phyloP scores from a whole-genome alignment of 2,797 vertebrate genomes.

The Peromyscus melanophrys region DNA sequence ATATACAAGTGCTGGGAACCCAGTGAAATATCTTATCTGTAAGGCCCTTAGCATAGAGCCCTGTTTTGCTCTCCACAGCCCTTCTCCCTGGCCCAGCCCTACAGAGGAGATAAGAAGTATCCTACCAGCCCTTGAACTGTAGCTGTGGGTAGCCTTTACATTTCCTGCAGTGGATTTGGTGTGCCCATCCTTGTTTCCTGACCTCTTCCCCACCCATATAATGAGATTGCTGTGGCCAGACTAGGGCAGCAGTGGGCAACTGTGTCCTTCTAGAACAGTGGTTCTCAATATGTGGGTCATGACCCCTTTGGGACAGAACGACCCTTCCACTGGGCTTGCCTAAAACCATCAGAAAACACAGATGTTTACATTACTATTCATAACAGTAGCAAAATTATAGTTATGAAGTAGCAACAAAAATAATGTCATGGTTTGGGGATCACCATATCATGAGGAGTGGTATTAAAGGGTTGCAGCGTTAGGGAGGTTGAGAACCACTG shows the following conservation, averaged over 20 bases:
- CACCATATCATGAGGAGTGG: neutral
- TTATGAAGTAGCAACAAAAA: neutral
- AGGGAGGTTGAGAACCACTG: neutral
- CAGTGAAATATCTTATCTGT: neutral
- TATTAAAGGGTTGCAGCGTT: neutral
- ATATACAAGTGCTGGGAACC: neutral
- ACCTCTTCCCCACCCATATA: neutral
- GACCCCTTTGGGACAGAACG: neutral
- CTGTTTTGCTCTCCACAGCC: neutral
- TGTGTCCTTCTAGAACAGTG: neutral
- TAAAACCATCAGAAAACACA: neutral
- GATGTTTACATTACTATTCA: neutral
- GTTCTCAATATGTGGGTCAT: neutral
- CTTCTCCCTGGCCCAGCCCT: neutral
- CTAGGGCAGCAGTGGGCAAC: neutral
- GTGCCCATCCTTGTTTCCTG: neutral
- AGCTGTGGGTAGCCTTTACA: slow-evolving; percentile 1
- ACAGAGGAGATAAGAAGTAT: neutral
- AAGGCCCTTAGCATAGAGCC: neutral
- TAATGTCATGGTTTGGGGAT: neutral
- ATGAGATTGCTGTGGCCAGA: neutral
- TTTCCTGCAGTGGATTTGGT: neutral
- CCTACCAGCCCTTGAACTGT: slow-evolving; percentile 52
- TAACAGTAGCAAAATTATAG: neutral
- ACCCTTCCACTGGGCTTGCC: neutral